Base-by-base conservation (phyloP, 2,888 invertebrate genomes). In the Sceliomorpha sp. region DNA sequence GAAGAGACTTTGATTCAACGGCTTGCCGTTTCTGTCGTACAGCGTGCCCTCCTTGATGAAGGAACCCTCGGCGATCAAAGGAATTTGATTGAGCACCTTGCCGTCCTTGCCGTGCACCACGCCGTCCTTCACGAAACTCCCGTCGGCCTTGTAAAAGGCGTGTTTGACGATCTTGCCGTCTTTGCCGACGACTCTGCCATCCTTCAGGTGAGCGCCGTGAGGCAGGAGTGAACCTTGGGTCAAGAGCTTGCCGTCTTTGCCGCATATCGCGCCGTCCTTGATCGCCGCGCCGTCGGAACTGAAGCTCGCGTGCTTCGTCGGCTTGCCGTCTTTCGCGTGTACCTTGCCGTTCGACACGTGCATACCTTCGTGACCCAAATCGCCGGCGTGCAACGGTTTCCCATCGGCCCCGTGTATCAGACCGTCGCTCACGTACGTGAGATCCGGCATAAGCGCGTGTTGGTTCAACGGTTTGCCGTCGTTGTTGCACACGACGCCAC, bases 141-240 rank as follows among this genome's bases (percentile, higher is more conserved):
- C 87, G 27, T 87, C 83, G 0, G 83, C 76, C 50, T 86, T 86
- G 59, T 84, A 87, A 42, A 79, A 87, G 0, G 85, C 83, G 15
- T 85, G 79, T 44, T 86, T 87, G 2, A 87, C 66, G 0, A 70
- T 20, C 55, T 85, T 87, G 0, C 86, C 85, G 50, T 87, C 87
- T 47, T 84, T 86, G 4, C 83, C 79, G 12, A 86, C 83, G 8
- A 87, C 67, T 59, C 86, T 87, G 0, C 87, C 87, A 36, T 87
- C 85, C 45, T 80, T 79, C 4, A 87, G 69, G 42, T 87, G 80
- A 15, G 84, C 81, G 29, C 87, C 86, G 12, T 64, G 73, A 1
- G 87, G 87, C 5, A 87, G 53, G 5, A 87, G 51, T 0, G 86
- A 87, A n/a, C 85, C 87, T 68, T 87, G 87, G 47, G 77, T 85